Base-by-base conservation (phyloP, 2,888 invertebrate genomes). In the Eilema depressum region DNA sequence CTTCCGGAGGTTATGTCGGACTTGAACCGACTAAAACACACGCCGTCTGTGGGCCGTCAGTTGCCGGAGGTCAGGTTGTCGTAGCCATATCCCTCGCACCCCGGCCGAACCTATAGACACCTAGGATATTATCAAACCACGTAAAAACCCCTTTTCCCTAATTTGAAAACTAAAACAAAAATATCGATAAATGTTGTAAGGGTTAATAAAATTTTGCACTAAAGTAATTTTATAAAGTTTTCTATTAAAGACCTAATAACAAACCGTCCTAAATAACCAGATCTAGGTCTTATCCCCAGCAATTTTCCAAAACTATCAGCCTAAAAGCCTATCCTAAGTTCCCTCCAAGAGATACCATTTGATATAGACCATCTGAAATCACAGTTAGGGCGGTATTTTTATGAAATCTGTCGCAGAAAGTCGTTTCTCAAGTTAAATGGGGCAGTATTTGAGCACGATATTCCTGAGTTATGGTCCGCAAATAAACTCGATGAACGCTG, bases 391-490 rank as follows among this genome's bases (percentile, higher is more conserved):
- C 81, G 78, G 79, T 79, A 83, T 85, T 86, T 88, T 89, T 88
- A 87, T 89, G 88, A 88, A 86, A 87, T 86, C 86, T 86, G 89
- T 86, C 88, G 82, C 81, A 73, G 56, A 62, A 72, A 76, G 83
- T 83, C 88, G 88, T 92, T 89, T 89, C 85, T 92, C 91, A 92
- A 78, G 90, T 90, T 92, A 90, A 92, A 92, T 92, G 92, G 91
- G 77, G 85, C 89, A 88, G 84, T 83, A 79, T 85, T 79, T 82
- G 83, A 80, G 82, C 83, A 76, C 85, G 92, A 92, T 92, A 92
- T 92, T 91, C 78, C 81, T 88, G 88, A 92, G 88, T 92, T 92
- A 92, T 87, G 86, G 85, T 79, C 83, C 85, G 87, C 86, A 88
- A 89, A 88, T 89, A 88, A 78, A 82, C 81, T 76, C 81, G 74